Conservation (phyloP, 1,140 invertebrate genomes). For the Heliothis subflexa region DNA sequence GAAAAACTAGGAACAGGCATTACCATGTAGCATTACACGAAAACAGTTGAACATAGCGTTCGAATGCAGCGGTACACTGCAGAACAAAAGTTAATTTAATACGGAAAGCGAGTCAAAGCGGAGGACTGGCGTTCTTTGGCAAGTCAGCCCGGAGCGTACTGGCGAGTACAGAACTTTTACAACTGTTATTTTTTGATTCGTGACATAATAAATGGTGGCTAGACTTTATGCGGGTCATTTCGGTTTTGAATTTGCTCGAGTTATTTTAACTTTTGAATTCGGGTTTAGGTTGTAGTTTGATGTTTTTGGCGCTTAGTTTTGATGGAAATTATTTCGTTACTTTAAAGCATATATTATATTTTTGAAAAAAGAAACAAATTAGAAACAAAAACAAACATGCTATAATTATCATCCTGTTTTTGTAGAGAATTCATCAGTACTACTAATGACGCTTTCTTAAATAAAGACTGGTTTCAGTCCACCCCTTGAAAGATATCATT, state of each 20-base stretch:
- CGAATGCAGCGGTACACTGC: conserved; percentile 25
- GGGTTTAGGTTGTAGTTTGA: background rate
- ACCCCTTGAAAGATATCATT: background rate
- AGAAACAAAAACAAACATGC: no score
- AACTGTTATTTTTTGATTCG: conserved; percentile 5
- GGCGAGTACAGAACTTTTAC: conserved; percentile 2
- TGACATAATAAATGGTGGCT: background rate
- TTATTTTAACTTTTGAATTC: background rate
- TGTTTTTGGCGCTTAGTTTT: background rate
- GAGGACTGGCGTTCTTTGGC: conserved; percentile 30
- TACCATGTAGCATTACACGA: conserved; percentile 26
- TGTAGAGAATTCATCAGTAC: no score
- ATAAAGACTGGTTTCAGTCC: background rate
- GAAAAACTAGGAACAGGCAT: background rate
- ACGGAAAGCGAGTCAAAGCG: conserved; percentile 34
- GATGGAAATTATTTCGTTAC: background rate
- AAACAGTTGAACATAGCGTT: conserved; percentile 11
- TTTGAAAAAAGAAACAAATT: no score
- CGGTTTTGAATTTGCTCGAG: background rate
- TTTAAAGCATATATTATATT: no score
- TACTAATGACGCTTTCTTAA: background rate
- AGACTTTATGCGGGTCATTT: background rate
- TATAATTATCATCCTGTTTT: no score
- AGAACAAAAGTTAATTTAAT: conserved; percentile 44
- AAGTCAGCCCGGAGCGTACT: conserved; percentile 21